Evolutionary conservation across 1,140 invertebrate species (phyloP), one percentile per base, ranked within the genome.

Genomic region (Drosophila ercepeae): DNA sequence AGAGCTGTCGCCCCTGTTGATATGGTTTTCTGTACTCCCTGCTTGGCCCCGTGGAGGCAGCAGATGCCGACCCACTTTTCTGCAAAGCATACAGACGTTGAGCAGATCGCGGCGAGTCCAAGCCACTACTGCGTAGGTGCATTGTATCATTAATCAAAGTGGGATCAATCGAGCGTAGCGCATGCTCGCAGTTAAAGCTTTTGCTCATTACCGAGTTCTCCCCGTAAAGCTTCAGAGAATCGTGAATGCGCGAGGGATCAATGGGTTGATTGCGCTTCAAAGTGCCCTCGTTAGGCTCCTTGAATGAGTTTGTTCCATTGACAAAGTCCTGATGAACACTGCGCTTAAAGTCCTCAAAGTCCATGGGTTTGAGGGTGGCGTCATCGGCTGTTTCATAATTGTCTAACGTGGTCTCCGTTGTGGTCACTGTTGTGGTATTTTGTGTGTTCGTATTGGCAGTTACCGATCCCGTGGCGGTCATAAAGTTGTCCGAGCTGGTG

Each of bases 221-320:
- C 18, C 82, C 89, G 48, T 92, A 92, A 3, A 92, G 65, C 60
- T 92, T 92, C 0, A 92, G 60, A 2, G 92, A 92, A 49, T 92
- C 92, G 52, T 92, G 89, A 54, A 92, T 92, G 21, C 91, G 90
- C 11, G 91, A 91, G 4, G 92, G 92, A 91, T 92, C 92, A n/a
- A 92, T 92, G 6, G 92, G 92, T 44, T 92, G 92, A 65, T 92
- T 92, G 3, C 78, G 78, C 69, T 92, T 92, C 4, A 92, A 54
- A 3, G 91, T 92, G 49, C 72, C 91, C 8, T 91, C 91, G 32
- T 90, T 92, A 11, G 78, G 81, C 13, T 90, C 88, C 61, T 86
- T 84, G 39, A 91, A 86, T 1, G 90, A 91, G 58, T 91, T 91
- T 0, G 91, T 60, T 16, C 90, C 90, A 64, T 89, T 91, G 0